Base-by-base conservation (phyloP, 2,888 invertebrate genomes). In the Lasioglossum morio region DNA sequence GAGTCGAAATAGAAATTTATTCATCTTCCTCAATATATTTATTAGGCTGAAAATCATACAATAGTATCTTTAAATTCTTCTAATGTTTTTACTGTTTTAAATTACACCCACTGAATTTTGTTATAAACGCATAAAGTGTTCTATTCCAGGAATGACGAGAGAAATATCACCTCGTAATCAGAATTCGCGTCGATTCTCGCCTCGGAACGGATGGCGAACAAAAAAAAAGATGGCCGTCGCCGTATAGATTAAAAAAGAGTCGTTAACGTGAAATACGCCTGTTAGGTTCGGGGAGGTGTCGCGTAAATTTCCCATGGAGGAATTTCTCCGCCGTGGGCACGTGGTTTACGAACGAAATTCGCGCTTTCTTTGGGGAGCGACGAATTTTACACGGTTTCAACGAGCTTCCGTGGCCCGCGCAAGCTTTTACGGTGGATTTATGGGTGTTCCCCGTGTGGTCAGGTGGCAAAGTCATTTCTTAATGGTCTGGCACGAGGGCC, bases 401-500 rank as follows among this genome's bases (percentile, higher is more conserved):
- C 84, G 77, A 82, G 88, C 90, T 90, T 88, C 87, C 81, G 87
- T 40, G 82, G 79, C 27, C 10, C 37, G 69, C 8, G 69, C 69
- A 16, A 85, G 82, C 79, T 78, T 70, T 84, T 82, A 82, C 48
- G 79, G 60, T 23, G 70, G 82, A 90, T 87, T 90, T 88, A 87
- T 73, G 87, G 70, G 43, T 40, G 70, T 70, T 84, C 74, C 48
- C 40, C 79, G 82, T 75, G 72, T 76, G 87, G 84, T 86, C 90
- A 88, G 87, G 85, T 86, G 90, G 82, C 82, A 83, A 87, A 86
- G 84, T 79, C 85, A 82, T 87, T 87, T 78, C 79, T 88, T 85
- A 82, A 87, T 82, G 79, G 77, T 30, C n/a, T 57, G 34, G 69
- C 66, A 66, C 77, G 82, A 76, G 75, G 60, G 48, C 60, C 72